phyloP scores from a whole-genome alignment of 2,797 vertebrate genomes.

The Hemitrygon akajei region DNA sequence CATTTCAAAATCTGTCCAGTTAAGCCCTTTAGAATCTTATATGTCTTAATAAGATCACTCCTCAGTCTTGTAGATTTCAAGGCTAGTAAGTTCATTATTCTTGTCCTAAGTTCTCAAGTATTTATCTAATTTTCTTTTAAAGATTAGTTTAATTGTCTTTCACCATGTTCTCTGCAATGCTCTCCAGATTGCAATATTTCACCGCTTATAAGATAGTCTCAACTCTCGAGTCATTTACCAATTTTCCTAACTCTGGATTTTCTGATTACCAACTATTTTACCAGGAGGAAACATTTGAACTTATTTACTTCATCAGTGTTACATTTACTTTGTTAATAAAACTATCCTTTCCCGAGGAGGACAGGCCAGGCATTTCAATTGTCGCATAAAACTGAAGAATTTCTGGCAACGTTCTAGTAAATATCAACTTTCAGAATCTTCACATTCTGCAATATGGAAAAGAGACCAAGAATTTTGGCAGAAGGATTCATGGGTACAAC shows the following conservation, averaged over 20 bases:
- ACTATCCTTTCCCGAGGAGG: neutral
- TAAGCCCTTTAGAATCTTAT: no score
- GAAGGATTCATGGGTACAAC: neutral
- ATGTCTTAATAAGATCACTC: no score
- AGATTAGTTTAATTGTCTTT: neutral
- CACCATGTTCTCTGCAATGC: neutral
- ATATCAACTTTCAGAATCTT: neutral
- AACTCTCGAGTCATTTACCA: neutral
- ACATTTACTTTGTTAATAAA: neutral
- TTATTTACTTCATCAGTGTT: no score
- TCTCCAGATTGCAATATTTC: neutral
- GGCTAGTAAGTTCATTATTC: neutral
- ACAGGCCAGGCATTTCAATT: neutral
- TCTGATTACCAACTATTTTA: neutral
- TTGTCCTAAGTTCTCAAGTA: neutral
- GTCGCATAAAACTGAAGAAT: neutral
- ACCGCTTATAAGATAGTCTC: neutral
- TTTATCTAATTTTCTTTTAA: neutral
- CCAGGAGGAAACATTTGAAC: no score
- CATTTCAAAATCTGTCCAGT: no score
- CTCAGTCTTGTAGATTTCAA: no score
- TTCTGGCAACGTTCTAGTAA: neutral
- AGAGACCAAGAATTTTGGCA: neutral
- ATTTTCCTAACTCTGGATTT: neutral
- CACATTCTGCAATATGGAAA: neutral